phyloP scores from a whole-genome alignment of 1,140 invertebrate genomes.

The Drosophila repletoides region DNA sequence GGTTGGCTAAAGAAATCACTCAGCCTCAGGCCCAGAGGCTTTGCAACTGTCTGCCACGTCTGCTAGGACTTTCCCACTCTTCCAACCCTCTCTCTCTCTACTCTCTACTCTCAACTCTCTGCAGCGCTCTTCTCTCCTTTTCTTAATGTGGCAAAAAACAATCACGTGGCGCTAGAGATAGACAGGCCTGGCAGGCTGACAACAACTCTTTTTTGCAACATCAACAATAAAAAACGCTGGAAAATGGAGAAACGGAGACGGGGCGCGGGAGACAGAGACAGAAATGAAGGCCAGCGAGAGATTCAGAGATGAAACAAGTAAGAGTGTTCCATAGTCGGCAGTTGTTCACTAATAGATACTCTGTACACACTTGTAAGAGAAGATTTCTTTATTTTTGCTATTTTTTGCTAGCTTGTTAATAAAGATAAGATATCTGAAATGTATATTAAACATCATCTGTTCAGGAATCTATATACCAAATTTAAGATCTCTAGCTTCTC shows the following conservation, averaged over 20 bases:
- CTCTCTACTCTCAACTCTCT: background rate
- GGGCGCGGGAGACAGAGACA: background rate
- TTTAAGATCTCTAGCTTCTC: too few relatives aligned
- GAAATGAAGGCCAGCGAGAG: too few relatives aligned
- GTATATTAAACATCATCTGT: too few relatives aligned
- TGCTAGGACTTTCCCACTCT: background rate
- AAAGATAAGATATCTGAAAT: too few relatives aligned
- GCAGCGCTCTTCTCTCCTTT: background rate
- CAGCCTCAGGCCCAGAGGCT: slow-evolving; percentile 32
- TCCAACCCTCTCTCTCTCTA: background rate
- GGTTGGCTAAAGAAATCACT: slow-evolving; percentile 38
- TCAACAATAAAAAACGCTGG: slow-evolving; percentile 63
- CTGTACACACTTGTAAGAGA: too few relatives aligned
- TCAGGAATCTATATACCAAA: too few relatives aligned
- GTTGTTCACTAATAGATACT: too few relatives aligned
- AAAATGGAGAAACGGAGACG: background rate
- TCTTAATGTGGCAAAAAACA: slow-evolving; percentile 54
- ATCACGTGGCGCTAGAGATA: slow-evolving; percentile 69
- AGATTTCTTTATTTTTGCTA: too few relatives aligned
- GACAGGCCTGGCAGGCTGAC: slow-evolving; percentile 68
- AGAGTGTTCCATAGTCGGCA: too few relatives aligned
- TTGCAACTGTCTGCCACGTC: background rate
- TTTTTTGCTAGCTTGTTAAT: too few relatives aligned
- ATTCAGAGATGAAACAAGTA: too few relatives aligned
- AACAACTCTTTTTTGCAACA: slow-evolving; percentile 74